phyloP scores from a whole-genome alignment of 2,888 invertebrate species.

The Patella depressa region DNA sequence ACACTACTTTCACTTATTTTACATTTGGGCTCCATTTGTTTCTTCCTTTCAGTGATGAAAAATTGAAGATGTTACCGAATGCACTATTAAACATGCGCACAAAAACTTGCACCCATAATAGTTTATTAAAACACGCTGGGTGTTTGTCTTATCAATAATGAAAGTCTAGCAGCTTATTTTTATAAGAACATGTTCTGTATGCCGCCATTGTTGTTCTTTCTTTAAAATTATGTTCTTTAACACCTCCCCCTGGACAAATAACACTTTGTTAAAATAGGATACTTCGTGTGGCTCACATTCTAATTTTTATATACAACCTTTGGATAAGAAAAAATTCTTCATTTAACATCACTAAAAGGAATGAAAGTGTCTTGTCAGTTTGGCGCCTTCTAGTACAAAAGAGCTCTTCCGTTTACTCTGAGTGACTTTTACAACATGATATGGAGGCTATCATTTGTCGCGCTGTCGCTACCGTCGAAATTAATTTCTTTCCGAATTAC shows the following conservation, averaged over 20 bases:
- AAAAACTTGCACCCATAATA: too few species aligned
- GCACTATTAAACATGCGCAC: too few species aligned
- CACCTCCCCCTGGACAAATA: conserved; percentile 7
- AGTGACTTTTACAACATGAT: conserved; percentile 6
- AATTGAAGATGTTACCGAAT: too few species aligned
- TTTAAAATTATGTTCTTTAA: background rate
- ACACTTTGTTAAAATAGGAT: conserved; percentile 7
- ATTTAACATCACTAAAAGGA: background rate
- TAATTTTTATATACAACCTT: background rate
- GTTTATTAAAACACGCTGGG: too few species aligned
- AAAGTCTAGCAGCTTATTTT: too few species aligned
- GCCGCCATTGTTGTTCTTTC: too few species aligned
- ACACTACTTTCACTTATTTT: too few species aligned
- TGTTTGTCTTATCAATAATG: too few species aligned
- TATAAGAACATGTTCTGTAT: too few species aligned
- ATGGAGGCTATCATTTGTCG: conserved; percentile 6
- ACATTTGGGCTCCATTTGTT: too few species aligned
- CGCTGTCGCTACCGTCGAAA: conserved; percentile 11
- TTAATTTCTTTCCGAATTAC: background rate
- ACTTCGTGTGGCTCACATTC: background rate
- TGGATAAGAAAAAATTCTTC: background rate
- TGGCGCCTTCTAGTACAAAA: conserved; percentile 4
- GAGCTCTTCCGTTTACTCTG: conserved; percentile 6
- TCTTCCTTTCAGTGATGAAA: too few species aligned
- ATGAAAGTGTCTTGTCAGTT: conserved; percentile 9